A percentile compares a stretch with the other conserved stretches of the same genome.
phyloP scores from a whole-genome alignment of 2,888 invertebrate species.

The Rhorus exstirpatorius region DNA sequence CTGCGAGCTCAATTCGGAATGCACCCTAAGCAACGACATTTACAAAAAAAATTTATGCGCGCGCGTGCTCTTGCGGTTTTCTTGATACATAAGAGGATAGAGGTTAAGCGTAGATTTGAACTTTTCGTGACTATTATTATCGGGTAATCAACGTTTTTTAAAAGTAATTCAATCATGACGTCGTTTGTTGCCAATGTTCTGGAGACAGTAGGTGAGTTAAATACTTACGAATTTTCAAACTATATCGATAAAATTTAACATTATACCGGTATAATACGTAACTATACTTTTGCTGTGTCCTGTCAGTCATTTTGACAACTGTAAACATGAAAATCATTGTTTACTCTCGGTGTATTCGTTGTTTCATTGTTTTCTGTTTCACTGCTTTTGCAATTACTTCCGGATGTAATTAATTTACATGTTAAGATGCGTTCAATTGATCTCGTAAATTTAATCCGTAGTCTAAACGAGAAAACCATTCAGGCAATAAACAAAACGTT shows the following conservation, averaged over 20 bases:
- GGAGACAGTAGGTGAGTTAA: conserved; percentile 77
- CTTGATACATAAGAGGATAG: neutral
- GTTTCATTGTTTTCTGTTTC: neutral
- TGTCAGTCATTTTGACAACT: conserved; percentile 43
- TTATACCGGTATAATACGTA: neutral
- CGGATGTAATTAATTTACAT: conserved; percentile 19
- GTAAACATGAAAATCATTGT: neutral
- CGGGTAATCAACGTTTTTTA: neutral
- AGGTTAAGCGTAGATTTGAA: conserved; percentile 35
- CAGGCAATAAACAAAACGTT: no score
- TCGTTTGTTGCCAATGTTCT: conserved; percentile 80
- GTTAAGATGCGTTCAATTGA: conserved; percentile 12
- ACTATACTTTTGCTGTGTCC: conserved; percentile 10
- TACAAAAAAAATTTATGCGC: neutral
- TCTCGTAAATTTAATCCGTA: no score
- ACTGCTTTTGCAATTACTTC: neutral
- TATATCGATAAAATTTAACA: neutral
- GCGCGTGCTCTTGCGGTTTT: neutral
- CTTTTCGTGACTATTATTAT: neutral
- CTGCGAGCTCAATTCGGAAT: no score
- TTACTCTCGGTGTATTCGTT: neutral
- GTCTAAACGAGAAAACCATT: no score
- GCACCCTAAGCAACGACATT: no score
- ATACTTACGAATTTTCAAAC: conserved; percentile 27
- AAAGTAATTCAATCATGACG: conserved; percentile 74